These are phyloP conservation scores for Cheilosia vulpina DNA, from an alignment of 2,888 invertebrate species.

Conservation along the genomic window DNA sequence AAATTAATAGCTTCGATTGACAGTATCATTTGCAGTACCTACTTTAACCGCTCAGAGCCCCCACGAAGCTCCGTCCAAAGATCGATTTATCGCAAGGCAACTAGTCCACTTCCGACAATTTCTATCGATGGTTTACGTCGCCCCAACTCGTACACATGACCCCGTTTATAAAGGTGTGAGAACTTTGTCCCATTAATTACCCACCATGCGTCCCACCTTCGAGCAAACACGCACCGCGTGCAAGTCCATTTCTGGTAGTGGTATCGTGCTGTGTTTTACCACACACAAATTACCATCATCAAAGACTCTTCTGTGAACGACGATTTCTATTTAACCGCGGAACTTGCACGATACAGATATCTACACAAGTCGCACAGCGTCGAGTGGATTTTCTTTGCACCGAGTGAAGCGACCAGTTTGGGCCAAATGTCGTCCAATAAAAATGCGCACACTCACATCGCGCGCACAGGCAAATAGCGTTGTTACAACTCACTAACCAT, in stretches of 20 bases:
- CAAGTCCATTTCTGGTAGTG: slow-evolving; percentile 37
- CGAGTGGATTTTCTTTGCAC: slow-evolving; percentile 12
- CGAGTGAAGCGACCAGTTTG: slow-evolving; percentile 34
- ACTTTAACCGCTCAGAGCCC: too few relatives aligned
- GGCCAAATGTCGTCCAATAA: slow-evolving; percentile 61
- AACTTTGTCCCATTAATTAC: slow-evolving; percentile 42
- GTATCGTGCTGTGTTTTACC: slow-evolving; percentile 49
- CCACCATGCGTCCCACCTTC: slow-evolving; percentile 12
- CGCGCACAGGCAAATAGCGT: slow-evolving; percentile 21
- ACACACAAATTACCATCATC: slow-evolving; percentile 37
- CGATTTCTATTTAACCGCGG: slow-evolving; percentile 35
- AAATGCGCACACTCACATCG: slow-evolving; percentile 17
- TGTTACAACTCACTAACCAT: slow-evolving; percentile 49
- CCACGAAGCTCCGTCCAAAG: too few relatives aligned
- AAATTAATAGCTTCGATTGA: too few relatives aligned
- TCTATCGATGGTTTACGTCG: not conserved
- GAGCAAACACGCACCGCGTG: not conserved
- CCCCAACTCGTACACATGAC: not conserved
- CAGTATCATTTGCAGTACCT: too few relatives aligned
- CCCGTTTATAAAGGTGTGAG: slow-evolving; percentile 23
- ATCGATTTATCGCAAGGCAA: too few relatives aligned
- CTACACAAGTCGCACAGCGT: slow-evolving; percentile 1
- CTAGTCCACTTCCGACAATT: too few relatives aligned
- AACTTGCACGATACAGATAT: slow-evolving; percentile 11
- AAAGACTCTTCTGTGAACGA: slow-evolving; percentile 11